Evolutionary conservation across 2,888 invertebrate genomes (phyloP), one percentile per base, ranked within the genome.

Genomic region (Synergus japonicus): DNA sequence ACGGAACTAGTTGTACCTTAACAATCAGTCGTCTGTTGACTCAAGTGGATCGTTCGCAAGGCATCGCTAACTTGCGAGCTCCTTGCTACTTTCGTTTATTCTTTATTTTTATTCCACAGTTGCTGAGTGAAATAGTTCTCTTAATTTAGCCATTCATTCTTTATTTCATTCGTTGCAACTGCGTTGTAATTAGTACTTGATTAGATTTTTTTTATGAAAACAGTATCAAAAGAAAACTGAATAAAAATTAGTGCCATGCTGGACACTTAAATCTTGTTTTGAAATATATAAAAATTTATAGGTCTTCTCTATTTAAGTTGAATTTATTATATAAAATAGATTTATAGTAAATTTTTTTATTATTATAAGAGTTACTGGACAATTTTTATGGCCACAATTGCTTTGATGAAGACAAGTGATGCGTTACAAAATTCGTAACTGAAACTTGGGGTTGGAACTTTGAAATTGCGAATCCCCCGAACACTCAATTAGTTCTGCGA

Each of bases 401-500:
- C 8, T 41, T 18, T 43, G 73, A 73, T 73, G 37, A 73, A 54
- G 54, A 9, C 73, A 73, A 73, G 73, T 73, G 73, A 29, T 54
- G 29, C 15, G 49, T 54, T 54, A 41, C 73, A 49, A 73, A 54
- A 54, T 54, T 73, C 49, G 73, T 73, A 73, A 49, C 73, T 73
- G 73, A 54, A 73, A 18, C 54, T 13, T 54, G 73, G 73, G 54
- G 73, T 73, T 73, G 73, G 49, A 73, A 73, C 15, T 54, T 73
- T 41, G 78, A 77, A 83, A 83, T 81, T 83, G 83, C 65, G 81
- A 83, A 81, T 83, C 79, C 83, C 83, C 80, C 63, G 78, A 81
- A 83, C 81, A 81, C 79, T 77, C 79, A 81, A 83, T 83, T 83
- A 81, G 83, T 78, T 49, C 73, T 73, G 77, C 79, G 78, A 49